Percentiles rank a stretch among this genome's conserved stretches.
phyloP scores from a whole-genome alignment of 2,888 invertebrate genomes.

The Neocrepidodera transversa region DNA sequence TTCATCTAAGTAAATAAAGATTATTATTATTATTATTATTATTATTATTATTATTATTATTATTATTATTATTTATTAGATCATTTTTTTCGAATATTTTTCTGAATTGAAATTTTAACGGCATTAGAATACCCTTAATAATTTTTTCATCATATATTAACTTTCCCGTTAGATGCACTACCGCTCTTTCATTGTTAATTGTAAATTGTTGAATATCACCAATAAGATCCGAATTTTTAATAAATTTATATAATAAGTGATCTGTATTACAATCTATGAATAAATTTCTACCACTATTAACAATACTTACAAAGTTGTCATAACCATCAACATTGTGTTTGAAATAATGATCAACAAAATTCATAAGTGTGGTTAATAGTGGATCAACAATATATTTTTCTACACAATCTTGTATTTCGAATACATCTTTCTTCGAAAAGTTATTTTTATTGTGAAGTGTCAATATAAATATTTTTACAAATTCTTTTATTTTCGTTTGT shows the following conservation, averaged over 20 bases:
- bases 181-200: constrained; percentile 9
- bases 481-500: not conserved
- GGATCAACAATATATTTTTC: not conserved
- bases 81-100: constrained; percentile 24
- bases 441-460: constrained; percentile 19
- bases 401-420: constrained; percentile 9
- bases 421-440: constrained; percentile 22
- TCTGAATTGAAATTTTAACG: constrained; percentile 27
- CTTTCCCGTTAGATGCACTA: not conserved
- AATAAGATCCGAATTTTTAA: constrained; percentile 2
- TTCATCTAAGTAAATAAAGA: too few relatives aligned
- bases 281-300: not conserved
- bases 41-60: too few relatives aligned
- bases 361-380: not conserved
- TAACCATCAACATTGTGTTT: not conserved
- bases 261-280: not conserved
- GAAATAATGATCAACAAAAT: not conserved
- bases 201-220: constrained; percentile 2
- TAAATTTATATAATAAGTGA: constrained; percentile 5
- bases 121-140: constrained; percentile 56
- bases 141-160: constrained; percentile 1
- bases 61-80: not conserved
- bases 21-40: too few relatives aligned
- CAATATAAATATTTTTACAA: constrained; percentile 1
- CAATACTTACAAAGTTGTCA: not conserved